A percentile compares a stretch with the other conserved stretches of the same genome.
Evolutionary conservation across 2,113 vertebrate genomes (phyloP).

Genomic region (Aegithalos caudatus): DNA sequence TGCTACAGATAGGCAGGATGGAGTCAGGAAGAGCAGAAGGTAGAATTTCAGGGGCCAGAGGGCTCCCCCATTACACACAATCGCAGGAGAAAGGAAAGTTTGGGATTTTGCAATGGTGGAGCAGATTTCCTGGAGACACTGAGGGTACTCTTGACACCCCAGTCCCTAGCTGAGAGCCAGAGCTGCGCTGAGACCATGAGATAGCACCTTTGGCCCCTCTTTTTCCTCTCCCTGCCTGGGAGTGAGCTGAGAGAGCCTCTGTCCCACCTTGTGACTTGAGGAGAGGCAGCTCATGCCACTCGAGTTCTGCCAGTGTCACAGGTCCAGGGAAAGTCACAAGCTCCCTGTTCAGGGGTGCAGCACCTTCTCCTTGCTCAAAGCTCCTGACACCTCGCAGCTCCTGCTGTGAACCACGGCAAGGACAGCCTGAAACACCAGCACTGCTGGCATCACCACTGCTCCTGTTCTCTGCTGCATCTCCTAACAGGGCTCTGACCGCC

Average conservation of each 20-base stretch:
- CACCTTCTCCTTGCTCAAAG: background rate
- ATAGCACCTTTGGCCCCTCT: background rate
- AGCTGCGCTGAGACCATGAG: background rate
- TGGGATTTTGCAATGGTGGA: background rate
- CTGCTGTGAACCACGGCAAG: background rate
- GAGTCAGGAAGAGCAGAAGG: background rate
- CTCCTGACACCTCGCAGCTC: background rate
- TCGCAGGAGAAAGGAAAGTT: background rate
- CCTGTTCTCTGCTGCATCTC: conserved; percentile 12
- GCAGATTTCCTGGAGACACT: accelerated
- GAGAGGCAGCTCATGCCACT: background rate
- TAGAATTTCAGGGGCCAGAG: background rate
- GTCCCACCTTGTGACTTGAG: accelerated
- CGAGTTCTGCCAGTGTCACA: background rate
- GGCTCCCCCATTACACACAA: background rate
- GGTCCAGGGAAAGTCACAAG: background rate
- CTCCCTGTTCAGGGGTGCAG: background rate
- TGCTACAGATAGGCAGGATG: background rate
- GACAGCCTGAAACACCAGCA: background rate
- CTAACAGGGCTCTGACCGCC: conserved; percentile 44
- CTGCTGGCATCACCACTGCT: conserved; percentile 4
- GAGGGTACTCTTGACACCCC: accelerated
- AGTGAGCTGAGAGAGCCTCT: background rate
- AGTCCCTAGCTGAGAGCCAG: background rate
- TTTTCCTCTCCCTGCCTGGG: background rate